phyloP scores from a whole-genome alignment of 2,797 vertebrate species.

The Lepus townsendii region DNA sequence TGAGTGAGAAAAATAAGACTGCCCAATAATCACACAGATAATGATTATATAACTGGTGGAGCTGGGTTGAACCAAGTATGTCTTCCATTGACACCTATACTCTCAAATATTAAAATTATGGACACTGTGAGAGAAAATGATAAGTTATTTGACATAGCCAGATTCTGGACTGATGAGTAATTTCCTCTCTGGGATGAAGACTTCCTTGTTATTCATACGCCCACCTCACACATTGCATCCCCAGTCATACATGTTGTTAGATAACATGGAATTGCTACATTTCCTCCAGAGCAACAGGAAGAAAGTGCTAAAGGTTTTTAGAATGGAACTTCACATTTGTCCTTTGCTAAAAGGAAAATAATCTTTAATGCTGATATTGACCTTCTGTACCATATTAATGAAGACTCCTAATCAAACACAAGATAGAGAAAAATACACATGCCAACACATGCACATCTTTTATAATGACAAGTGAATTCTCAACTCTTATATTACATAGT shows the following conservation, averaged over 20 bases:
- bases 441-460: not conserved
- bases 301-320: not conserved
- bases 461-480: not conserved
- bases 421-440: not conserved
- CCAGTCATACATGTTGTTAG: not conserved
- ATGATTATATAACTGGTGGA: not conserved
- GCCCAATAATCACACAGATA: not conserved
- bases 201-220: not conserved
- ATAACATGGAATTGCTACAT: not conserved
- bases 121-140: not conserved
- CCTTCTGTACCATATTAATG: not conserved
- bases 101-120: conserved; percentile 12
- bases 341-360: not conserved
- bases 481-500: not conserved
- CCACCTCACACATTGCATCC: not conserved
- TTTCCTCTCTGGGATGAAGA: not conserved
- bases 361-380: not conserved
- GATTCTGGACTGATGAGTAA: not conserved
- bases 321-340: not conserved
- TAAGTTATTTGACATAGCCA: not conserved
- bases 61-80: not conserved
- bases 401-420: not conserved
- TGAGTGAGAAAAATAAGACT: conserved; percentile 21
- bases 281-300: not conserved
- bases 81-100: not conserved